Percentiles rank a stretch among this genome's conserved stretches.
phyloP scores from a whole-genome alignment of 64 coral and sea anemone species.

The Porites australiensis region DNA sequence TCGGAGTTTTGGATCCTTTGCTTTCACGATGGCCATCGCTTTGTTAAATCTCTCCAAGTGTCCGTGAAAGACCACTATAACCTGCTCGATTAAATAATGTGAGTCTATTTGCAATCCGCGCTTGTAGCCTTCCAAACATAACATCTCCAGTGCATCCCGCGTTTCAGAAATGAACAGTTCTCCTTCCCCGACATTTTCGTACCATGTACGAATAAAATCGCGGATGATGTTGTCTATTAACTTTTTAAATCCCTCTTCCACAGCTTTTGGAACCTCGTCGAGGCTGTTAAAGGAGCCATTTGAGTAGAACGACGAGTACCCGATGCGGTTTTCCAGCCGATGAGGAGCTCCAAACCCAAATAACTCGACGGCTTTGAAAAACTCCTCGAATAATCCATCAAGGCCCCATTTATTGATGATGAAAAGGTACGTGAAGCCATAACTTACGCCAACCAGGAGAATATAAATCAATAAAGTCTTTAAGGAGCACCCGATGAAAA shows the following conservation, averaged over 20 bases:
- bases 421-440: constrained; percentile 72
- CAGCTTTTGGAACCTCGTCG: constrained; percentile 63
- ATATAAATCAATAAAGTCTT: constrained; percentile 68
- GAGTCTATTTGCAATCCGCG: constrained; percentile 69
- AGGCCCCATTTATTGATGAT: constrained; percentile 75
- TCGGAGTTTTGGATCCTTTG: constrained; percentile 59
- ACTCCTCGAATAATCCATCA: constrained; percentile 79
- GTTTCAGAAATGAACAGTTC: constrained; percentile 77
- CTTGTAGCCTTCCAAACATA: constrained; percentile 74
- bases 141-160: constrained; percentile 57
- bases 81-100: constrained; percentile 82
- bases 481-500: constrained; percentile 75
- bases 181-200: constrained; percentile 83
- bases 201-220: constrained; percentile 93
- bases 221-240: constrained; percentile 72
- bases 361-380: constrained; percentile 86
- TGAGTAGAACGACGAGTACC: constrained; percentile 13
- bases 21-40: constrained; percentile 62
- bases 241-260: constrained; percentile 65
- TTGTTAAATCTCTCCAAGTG: constrained; percentile 90
- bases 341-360: constrained; percentile 78
- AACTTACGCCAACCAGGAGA: constrained; percentile 23
- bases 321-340: constrained; percentile 49
- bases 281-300: constrained; percentile 35
- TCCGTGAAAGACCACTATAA: constrained; percentile 80